A percentile compares a stretch with the other conserved stretches of the same genome.
Conservation (phyloP, 1,140 invertebrate genomes). For the Zophobas atratus region DNA sequence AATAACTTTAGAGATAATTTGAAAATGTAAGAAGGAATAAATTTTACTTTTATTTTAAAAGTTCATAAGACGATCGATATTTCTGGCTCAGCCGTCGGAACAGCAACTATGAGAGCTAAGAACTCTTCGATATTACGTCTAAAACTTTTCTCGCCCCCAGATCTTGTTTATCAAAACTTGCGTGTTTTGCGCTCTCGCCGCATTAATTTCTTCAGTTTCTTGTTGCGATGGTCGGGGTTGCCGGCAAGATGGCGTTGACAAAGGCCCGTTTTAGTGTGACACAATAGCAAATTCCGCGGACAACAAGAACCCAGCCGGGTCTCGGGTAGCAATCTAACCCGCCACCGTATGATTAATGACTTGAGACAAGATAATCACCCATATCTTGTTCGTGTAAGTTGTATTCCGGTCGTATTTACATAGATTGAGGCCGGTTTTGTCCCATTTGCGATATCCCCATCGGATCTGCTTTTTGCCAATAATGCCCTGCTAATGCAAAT, state of each 20-base stretch:
- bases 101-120: no score
- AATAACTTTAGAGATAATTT: no score
- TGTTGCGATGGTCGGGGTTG: slow-evolving; percentile 30
- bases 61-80: no score
- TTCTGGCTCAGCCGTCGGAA: no score
- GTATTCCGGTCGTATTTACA: slow-evolving; percentile 57
- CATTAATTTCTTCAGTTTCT: slow-evolving; percentile 48
- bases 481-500: slow-evolving; percentile 24
- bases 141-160: neutral
- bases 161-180: slow-evolving; percentile 38
- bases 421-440: slow-evolving; percentile 54
- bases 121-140: no score
- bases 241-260: slow-evolving; percentile 55
- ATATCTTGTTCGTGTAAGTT: slow-evolving; percentile 60
- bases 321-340: slow-evolving; percentile 50
- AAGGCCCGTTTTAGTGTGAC: slow-evolving; percentile 52
- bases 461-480: slow-evolving; percentile 23
- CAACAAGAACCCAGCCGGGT: slow-evolving; percentile 38
- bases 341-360: slow-evolving; percentile 57
- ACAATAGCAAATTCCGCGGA: slow-evolving; percentile 47
- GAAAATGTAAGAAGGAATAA: no score
- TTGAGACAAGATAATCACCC: slow-evolving; percentile 59
- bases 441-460: slow-evolving; percentile 26
- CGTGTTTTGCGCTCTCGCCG: slow-evolving; percentile 33
- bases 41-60: no score